Conservation (phyloP, 2,113 vertebrate species). For the Pelusios castaneus region DNA sequence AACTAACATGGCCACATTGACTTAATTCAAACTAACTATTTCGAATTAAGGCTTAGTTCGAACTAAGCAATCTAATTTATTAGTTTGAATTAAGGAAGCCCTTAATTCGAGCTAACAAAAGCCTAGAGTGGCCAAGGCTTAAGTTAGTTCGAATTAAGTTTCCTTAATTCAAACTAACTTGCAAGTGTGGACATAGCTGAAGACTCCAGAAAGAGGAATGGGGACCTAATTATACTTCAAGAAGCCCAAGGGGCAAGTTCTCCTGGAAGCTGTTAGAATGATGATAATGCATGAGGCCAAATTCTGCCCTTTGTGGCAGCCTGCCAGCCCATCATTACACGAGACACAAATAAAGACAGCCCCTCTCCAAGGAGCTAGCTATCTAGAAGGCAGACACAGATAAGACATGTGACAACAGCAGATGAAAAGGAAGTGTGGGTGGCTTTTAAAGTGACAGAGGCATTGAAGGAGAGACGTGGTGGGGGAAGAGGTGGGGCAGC, state of each 20-base stretch:
- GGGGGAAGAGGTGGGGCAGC: conserved; percentile 16
- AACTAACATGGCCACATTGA: no score
- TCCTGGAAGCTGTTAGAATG: conserved; percentile 17
- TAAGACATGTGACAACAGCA: conserved; percentile 1
- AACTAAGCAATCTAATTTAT: no score
- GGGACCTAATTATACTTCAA: not conserved
- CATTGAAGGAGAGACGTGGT: conserved; percentile 27
- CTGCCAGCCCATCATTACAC: not conserved
- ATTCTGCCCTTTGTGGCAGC: conserved; percentile 10
- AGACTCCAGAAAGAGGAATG: not conserved
- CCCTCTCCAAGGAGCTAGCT: not conserved
- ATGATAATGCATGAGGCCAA: not conserved
- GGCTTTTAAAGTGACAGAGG: conserved; percentile 48
- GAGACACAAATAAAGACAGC: conserved; percentile 6
- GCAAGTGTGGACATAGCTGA: no score
- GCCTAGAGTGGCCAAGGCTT: no score
- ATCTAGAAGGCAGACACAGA: not conserved
- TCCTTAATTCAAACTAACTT: no score
- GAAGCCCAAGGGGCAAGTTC: conserved; percentile 26
- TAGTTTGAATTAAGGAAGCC: no score
- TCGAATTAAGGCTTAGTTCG: no score
- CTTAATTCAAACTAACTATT: no score
- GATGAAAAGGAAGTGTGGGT: not conserved
- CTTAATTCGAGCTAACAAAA: no score
- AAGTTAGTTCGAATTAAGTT: no score